Percentiles rank a stretch among this genome's conserved stretches.
phyloP scores from a whole-genome alignment of 2,888 invertebrate genomes.

The Platycheirus rosarum region DNA sequence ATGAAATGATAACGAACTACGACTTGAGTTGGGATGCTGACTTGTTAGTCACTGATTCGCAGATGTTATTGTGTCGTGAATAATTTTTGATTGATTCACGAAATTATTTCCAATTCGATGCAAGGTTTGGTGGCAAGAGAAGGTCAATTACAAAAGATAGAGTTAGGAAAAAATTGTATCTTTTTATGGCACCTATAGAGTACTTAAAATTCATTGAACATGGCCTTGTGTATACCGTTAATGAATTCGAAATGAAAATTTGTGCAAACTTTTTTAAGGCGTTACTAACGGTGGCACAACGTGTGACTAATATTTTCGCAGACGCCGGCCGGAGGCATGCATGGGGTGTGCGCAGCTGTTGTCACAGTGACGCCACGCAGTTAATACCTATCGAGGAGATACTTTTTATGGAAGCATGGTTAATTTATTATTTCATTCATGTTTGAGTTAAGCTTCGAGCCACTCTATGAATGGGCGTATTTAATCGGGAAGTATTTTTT shows the following conservation, averaged over 20 bases:
- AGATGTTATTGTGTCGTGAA: neutral
- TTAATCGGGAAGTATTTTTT: too few species aligned
- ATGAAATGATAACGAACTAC: constrained; percentile 7
- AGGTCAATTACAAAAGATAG: neutral
- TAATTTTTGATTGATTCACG: neutral
- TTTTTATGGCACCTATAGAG: too few species aligned
- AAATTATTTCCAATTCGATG: neutral
- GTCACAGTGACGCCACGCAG: neutral
- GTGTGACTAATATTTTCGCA: neutral
- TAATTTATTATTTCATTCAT: too few species aligned
- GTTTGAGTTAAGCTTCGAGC: too few species aligned
- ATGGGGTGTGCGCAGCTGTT: neutral
- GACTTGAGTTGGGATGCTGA: neutral
- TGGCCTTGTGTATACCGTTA: neutral
- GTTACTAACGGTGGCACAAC: neutral
- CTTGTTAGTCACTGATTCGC: neutral
- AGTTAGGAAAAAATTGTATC: neutral
- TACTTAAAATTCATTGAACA: neutral
- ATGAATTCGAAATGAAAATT: neutral
- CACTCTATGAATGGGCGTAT: too few species aligned
- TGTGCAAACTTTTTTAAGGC: neutral
- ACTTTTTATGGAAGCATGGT: neutral
- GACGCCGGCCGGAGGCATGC: neutral
- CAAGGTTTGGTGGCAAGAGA: too few species aligned
- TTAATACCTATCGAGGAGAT: neutral